Conservation (phyloP, 2,113 vertebrate genomes). For the Otis tarda region DNA sequence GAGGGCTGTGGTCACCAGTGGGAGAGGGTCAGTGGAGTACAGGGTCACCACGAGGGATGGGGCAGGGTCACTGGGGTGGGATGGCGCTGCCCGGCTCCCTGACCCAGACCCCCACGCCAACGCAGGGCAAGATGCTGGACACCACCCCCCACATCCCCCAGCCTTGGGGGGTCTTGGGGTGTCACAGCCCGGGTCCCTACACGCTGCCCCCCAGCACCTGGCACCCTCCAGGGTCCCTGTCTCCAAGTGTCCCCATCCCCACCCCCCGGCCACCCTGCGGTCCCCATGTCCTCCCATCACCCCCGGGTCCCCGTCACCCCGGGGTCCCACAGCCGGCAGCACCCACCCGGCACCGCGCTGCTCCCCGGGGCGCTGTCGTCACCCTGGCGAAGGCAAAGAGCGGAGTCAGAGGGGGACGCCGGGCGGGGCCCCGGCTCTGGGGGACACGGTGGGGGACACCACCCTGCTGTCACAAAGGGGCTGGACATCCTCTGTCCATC, state of each 20-base stretch:
- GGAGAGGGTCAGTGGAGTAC: too few relatives aligned
- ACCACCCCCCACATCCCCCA: background rate
- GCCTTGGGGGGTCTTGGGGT: background rate
- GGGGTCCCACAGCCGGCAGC: background rate
- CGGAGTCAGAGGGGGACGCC: background rate
- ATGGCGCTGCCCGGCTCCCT: background rate
- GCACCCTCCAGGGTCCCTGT: background rate
- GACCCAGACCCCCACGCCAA: background rate
- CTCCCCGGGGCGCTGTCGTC: background rate
- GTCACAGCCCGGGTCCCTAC: background rate
- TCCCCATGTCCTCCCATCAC: background rate
- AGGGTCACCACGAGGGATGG: too few relatives aligned
- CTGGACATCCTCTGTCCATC: background rate
- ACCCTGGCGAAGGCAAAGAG: background rate
- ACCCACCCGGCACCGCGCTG: background rate
- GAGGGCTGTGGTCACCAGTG: too few relatives aligned
- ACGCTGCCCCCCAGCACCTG: background rate
- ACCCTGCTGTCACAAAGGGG: too few relatives aligned
- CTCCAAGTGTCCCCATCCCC: background rate
- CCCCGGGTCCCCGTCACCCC: background rate
- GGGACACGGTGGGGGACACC: background rate
- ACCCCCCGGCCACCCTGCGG: background rate
- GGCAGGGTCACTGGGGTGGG: background rate
- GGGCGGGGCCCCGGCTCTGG: rapidly evolving
- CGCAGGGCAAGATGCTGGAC: background rate